A percentile compares a stretch with the other conserved stretches of the same genome.
Conservation (phyloP, 2,888 invertebrate species). For the Oscheius sp. region DNA sequence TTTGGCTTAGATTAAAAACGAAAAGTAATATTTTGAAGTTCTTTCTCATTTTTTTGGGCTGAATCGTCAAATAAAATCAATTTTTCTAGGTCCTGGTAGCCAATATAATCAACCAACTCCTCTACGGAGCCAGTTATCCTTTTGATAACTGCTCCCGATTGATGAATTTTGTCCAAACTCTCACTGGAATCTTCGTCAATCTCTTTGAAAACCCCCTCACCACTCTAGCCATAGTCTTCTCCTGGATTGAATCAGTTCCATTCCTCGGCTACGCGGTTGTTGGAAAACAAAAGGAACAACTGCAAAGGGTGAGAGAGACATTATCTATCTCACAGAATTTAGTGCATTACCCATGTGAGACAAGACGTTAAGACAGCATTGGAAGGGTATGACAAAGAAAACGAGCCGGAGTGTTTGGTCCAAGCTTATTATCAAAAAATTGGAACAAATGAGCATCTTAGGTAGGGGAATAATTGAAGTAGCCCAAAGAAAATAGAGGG, state of each 20-base stretch:
- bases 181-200: not conserved
- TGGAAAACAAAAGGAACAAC: not conserved
- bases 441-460: constrained; percentile 12
- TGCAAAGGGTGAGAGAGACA: too few species aligned
- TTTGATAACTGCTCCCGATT: constrained; percentile 19
- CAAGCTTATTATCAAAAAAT: constrained; percentile 25
- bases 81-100: constrained; percentile 29
- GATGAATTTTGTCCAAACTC: constrained; percentile 8
- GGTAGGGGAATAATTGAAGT: not conserved
- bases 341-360: not conserved
- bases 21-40: too few species aligned
- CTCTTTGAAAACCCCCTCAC: not conserved
- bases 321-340: not conserved
- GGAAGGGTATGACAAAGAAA: not conserved
- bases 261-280: constrained; percentile 2
- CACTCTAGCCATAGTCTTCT: constrained; percentile 2
- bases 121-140: constrained; percentile 27
- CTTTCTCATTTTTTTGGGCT: too few species aligned
- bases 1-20: too few species aligned
- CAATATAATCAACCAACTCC: constrained; percentile 32
- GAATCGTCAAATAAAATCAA: not conserved
- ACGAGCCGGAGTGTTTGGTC: constrained; percentile 19
- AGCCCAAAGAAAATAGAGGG: too few species aligned
- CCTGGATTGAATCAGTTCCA: constrained; percentile 1
- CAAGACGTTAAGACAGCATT: not conserved